These are phyloP conservation scores for Progne subis DNA, from an alignment of 2,113 vertebrate species.

Conservation along the genomic window DNA sequence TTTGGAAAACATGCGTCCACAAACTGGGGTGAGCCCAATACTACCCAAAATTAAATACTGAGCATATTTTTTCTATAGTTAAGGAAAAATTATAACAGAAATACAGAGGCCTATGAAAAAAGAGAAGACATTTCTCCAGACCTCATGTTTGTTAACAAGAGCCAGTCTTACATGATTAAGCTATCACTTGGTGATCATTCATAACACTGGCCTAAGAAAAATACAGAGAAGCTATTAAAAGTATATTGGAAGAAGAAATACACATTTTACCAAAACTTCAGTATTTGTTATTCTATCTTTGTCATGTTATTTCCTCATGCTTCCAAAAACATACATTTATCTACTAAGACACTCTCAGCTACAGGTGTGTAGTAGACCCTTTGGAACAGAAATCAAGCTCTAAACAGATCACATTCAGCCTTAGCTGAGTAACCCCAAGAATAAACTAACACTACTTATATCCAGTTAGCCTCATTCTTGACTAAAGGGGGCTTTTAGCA, in stretches of 20 bases:
- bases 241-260: not conserved
- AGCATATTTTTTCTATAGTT: not conserved
- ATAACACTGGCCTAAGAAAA: not conserved
- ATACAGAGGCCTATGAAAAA: not conserved
- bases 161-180: not conserved
- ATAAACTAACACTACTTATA: not conserved
- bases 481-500: not conserved
- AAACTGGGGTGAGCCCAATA: not conserved
- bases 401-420: not conserved
- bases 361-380: not conserved
- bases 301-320: not conserved
- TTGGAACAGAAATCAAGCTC: not conserved
- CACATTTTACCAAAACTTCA: not conserved
- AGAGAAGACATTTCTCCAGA: not conserved
- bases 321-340: not conserved
- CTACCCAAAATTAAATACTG: not conserved
- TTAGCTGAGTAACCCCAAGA: not conserved
- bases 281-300: not conserved
- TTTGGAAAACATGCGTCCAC: not conserved
- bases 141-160: not conserved
- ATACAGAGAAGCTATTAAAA: not conserved
- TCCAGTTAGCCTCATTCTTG: not conserved
- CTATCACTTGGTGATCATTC: not conserved
- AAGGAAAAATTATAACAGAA: not conserved
- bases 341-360: not conserved